A percentile compares a stretch with the other conserved stretches of the same genome.
Evolutionary conservation across 2,113 vertebrate species (phyloP).

Genomic region (cattle (Bos taurus)): ARS-UCD2.0 NC_037339.1:64199001-64199500

Average conservation of each 20-base stretch:
- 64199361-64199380: neutral
- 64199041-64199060: fast-evolving
- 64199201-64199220: neutral
- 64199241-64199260: neutral
- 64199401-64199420: neutral
- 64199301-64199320: neutral
- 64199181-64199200: neutral
- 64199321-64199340: neutral
- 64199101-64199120: neutral
- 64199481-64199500: neutral
- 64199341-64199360: neutral
- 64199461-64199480: neutral
- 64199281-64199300: neutral
- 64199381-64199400: neutral
- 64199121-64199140: neutral
- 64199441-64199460: neutral
- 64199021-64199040: neutral
- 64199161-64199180: fast-evolving
- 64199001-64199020: neutral
- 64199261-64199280: neutral
- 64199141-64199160: neutral
- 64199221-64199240: neutral
- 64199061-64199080: too few species aligned
- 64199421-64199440: neutral
- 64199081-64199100: neutral